A percentile compares a stretch with the other conserved stretches of the same genome.
phyloP scores from a whole-genome alignment of 2,797 vertebrate species.

The Coregonus ussuriensis region DNA sequence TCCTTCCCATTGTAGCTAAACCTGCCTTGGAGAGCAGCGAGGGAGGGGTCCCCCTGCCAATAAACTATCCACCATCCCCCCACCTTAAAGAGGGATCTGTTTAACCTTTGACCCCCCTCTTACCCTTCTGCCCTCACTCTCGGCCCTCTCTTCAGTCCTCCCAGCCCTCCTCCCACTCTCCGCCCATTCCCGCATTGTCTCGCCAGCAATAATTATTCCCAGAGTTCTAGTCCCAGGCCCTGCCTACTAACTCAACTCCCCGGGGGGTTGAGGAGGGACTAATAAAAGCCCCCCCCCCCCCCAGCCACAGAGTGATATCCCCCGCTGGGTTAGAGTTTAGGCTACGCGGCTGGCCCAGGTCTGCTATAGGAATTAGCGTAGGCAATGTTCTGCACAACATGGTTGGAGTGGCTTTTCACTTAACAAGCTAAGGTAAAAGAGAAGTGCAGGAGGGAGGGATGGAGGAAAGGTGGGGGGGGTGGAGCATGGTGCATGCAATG shows the following conservation, averaged over 20 bases:
- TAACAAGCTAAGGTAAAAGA: slow-evolving; percentile 58
- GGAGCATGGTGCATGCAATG: too few relatives aligned
- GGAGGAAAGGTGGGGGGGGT: too few relatives aligned
- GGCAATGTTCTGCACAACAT: slow-evolving; percentile 60
- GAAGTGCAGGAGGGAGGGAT: slow-evolving; percentile 2
- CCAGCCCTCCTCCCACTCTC: slow-evolving; percentile 10
- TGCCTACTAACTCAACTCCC: slow-evolving; percentile 49
- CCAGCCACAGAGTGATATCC: slow-evolving; percentile 21
- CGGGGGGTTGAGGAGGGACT: slow-evolving; percentile 48
- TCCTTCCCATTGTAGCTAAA: slow-evolving; percentile 27
- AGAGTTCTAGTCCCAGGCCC: slow-evolving; percentile 6
- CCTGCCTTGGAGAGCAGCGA: slow-evolving; percentile 61
- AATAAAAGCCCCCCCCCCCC: slow-evolving; percentile 57
- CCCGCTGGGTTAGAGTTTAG: slow-evolving; percentile 21
- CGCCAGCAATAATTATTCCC: slow-evolving; percentile 57
- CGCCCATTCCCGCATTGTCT: slow-evolving; percentile 61
- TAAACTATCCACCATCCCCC: slow-evolving; percentile 52
- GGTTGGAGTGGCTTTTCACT: slow-evolving; percentile 58
- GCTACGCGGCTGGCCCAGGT: slow-evolving; percentile 41
- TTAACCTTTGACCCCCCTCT: slow-evolving; percentile 64
- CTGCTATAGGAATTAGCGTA: slow-evolving; percentile 67
- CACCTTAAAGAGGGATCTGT: slow-evolving; percentile 66
- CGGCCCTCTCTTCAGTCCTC: slow-evolving; percentile 36
- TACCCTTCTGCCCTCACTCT: slow-evolving; percentile 8
- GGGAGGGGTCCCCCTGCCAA: slow-evolving; percentile 40